A percentile compares a stretch with the other conserved stretches of the same genome.
Conservation (phyloP, 2,797 vertebrate genomes). For the Brachyrhaphis roseni region DNA sequence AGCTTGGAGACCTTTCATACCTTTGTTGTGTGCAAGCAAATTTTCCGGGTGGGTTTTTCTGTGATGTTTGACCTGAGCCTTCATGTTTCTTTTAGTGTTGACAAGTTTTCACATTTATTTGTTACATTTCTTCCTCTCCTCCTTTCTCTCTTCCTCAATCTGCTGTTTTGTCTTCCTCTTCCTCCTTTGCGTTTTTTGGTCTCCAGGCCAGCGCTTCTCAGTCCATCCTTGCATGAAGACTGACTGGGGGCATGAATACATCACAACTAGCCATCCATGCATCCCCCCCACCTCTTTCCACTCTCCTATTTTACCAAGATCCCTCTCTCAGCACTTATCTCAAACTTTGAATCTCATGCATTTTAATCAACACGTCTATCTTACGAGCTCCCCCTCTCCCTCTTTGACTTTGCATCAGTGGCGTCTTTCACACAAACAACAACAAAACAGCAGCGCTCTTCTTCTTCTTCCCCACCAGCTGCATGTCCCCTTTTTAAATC, state of each 20-base stretch:
- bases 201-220: slow-evolving; percentile 57
- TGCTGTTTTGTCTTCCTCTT: neutral
- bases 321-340: slow-evolving; percentile 75
- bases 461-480: slow-evolving; percentile 7
- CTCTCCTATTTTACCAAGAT: slow-evolving; percentile 55
- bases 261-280: slow-evolving; percentile 69
- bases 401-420: slow-evolving; percentile 77
- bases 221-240: slow-evolving; percentile 71
- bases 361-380: slow-evolving; percentile 77
- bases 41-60: neutral
- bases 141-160: neutral
- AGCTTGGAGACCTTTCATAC: neutral
- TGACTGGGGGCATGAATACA: slow-evolving; percentile 75
- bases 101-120: slow-evolving; percentile 14
- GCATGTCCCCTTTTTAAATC: slow-evolving; percentile 72
- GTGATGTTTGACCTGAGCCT: neutral
- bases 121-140: slow-evolving; percentile 1
- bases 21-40: neutral
- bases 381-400: slow-evolving; percentile 33
- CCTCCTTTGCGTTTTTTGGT: slow-evolving; percentile 29
- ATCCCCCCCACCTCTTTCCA: neutral
- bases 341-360: slow-evolving; percentile 76
- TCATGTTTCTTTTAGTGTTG: neutral
- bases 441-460: slow-evolving; percentile 31
- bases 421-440: slow-evolving; percentile 77